A percentile compares a stretch with the other conserved stretches of the same genome.
Conservation (phyloP, 2,888 invertebrate genomes). For the Chloromyia formosa region DNA sequence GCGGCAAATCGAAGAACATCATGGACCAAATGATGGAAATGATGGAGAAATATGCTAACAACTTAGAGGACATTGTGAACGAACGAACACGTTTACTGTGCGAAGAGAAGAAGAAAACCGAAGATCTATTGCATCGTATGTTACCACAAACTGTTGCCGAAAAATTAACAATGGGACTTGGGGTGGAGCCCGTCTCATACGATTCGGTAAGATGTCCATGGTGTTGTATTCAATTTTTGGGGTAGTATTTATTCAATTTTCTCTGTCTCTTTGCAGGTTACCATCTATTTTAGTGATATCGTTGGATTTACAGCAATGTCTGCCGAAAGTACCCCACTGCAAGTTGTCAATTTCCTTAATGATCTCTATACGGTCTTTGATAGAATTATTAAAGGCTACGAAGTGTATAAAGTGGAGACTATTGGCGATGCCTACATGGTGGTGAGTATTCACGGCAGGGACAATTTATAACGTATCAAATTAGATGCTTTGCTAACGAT, state of each 20-base stretch:
- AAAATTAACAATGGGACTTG: conserved; percentile 85
- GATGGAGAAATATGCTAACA: conserved; percentile 96
- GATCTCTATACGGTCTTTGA: conserved; percentile 98
- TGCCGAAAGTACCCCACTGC: conserved; percentile 90
- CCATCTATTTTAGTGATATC: conserved; percentile 97
- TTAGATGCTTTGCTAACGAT: background rate
- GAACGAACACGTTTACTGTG: conserved; percentile 88
- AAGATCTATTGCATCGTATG: conserved; percentile 93
- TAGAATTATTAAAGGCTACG: conserved; percentile 93
- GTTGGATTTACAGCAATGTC: conserved; percentile 97
- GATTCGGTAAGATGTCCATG: conserved; percentile 72
- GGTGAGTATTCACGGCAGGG: conserved; percentile 63
- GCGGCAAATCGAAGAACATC: conserved; percentile 84
- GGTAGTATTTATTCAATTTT: background rate
- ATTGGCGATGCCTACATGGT: conserved; percentile 80
- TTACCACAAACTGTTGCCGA: conserved; percentile 92
- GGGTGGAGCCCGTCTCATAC: conserved; percentile 92
- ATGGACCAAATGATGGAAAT: conserved; percentile 98
- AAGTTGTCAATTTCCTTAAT: conserved; percentile 96
- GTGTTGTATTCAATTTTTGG: background rate
- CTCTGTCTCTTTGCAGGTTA: conserved; percentile 62
- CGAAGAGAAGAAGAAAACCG: conserved; percentile 93
- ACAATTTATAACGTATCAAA: background rate
- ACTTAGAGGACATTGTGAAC: conserved; percentile 92
- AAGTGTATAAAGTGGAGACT: conserved; percentile 98